Percentiles rank a stretch among this genome's conserved stretches.
Evolutionary conservation across 2,113 vertebrate species (phyloP).

Genomic region (Myrmecophaga tridactyla): DNA sequence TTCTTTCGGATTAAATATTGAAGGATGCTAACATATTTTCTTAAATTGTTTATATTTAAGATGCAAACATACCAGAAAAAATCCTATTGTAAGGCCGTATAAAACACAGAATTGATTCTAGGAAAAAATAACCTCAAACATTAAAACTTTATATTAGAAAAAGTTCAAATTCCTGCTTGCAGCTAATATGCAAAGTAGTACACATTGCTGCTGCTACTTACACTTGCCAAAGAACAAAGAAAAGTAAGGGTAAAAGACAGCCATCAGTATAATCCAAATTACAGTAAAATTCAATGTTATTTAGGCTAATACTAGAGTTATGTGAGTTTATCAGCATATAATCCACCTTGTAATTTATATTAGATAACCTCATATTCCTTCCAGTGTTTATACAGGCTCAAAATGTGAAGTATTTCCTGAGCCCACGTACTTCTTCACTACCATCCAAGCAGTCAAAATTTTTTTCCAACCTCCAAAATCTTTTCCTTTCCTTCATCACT

Average conservation of each 20-base stretch:
- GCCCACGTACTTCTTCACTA: fast-evolving
- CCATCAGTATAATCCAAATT: neutral
- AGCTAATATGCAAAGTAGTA: neutral
- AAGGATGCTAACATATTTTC: neutral
- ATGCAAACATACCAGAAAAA: neutral
- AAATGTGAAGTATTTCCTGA: neutral
- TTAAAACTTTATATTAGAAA: neutral
- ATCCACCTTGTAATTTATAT: fast-evolving
- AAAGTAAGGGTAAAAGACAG: neutral
- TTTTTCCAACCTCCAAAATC: neutral
- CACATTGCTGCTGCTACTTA: neutral
- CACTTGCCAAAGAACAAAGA: neutral
- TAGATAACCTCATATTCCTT: neutral
- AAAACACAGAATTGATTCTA: neutral
- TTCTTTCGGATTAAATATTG: neutral
- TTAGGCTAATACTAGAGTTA: neutral
- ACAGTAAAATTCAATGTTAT: neutral
- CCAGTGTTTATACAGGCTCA: neutral
- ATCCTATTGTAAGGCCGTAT: neutral
- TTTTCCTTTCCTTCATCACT: neutral
- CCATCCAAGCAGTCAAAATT: neutral
- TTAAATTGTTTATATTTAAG: neutral
- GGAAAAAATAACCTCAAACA: neutral
- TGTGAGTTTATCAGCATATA: fast-evolving
- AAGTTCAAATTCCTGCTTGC: neutral